These are phyloP conservation scores for Holothuria scabra DNA, from an alignment of 53 echinoderm and acorn worm genomes.

Conservation along the genomic window DNA sequence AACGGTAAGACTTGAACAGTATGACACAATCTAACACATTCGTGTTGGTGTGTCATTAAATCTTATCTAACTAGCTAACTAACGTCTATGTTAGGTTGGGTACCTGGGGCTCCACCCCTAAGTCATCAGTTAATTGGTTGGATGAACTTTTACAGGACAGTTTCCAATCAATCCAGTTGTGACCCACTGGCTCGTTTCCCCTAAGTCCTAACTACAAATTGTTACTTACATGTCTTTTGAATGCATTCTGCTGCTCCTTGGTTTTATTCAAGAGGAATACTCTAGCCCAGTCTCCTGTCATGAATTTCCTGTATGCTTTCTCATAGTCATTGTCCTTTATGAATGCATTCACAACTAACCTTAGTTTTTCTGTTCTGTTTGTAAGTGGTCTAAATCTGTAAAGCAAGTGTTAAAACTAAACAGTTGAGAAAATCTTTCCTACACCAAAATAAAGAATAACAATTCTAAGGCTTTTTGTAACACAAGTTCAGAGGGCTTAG, in stretches of 20 bases:
- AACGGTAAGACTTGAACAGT: too few species aligned
- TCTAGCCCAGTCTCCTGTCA: conserved; percentile 90
- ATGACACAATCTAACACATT: too few species aligned
- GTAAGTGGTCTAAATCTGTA: conserved; percentile 85
- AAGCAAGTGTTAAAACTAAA: neutral
- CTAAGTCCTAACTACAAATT: too few species aligned
- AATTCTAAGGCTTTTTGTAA: neutral
- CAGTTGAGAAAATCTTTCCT: neutral
- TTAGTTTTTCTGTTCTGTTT: conserved; percentile 78
- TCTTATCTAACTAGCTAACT: too few species aligned
- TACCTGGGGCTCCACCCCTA: too few species aligned
- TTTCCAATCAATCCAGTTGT: too few species aligned
- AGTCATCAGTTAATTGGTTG: too few species aligned
- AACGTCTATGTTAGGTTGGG: too few species aligned
- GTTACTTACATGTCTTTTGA: conserved; percentile 94
- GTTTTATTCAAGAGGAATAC: conserved; percentile 88
- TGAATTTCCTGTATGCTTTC: conserved; percentile 64
- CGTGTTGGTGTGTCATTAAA: too few species aligned
- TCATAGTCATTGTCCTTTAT: conserved; percentile 79
- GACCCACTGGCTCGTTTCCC: too few species aligned
- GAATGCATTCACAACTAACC: conserved; percentile 68
- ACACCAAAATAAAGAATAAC: neutral
- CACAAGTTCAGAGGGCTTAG: too few species aligned
- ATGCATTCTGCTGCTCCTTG: conserved; percentile 74
- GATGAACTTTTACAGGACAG: too few species aligned